phyloP scores from a whole-genome alignment of 2,888 invertebrate genomes.

The Epicampocera succincta region DNA sequence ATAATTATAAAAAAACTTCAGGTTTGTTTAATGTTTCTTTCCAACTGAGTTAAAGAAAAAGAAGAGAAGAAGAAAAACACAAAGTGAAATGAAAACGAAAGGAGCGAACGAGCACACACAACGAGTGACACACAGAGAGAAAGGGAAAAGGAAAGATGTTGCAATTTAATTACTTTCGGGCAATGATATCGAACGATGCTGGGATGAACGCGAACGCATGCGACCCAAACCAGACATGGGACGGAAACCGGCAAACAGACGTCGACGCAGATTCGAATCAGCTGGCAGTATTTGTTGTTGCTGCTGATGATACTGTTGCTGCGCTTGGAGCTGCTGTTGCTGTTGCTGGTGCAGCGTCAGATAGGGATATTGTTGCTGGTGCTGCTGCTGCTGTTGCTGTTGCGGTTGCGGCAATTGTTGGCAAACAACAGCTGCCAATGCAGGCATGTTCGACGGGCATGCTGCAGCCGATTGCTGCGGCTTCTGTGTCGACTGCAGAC shows the following conservation, averaged over 20 bases:
- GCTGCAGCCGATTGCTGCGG: constrained; percentile 20
- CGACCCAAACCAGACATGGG: constrained; percentile 86
- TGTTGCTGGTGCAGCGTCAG: constrained; percentile 62
- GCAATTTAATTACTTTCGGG: constrained; percentile 88
- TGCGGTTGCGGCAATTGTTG: constrained; percentile 40
- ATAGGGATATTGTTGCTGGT: constrained; percentile 52
- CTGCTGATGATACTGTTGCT: constrained; percentile 68
- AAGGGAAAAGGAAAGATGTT: constrained; percentile 58
- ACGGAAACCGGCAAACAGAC: constrained; percentile 91
- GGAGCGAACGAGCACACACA: constrained; percentile 10
- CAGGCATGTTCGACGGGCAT: constrained; percentile 22
- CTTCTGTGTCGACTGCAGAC: constrained; percentile 23
- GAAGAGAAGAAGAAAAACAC: background rate
- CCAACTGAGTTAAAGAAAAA: background rate
- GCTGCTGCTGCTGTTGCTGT: constrained; percentile 33
- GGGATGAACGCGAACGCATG: constrained; percentile 87
- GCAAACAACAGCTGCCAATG: constrained; percentile 12
- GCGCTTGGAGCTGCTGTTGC: constrained; percentile 69
- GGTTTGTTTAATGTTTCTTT: background rate
- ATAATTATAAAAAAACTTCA: background rate
- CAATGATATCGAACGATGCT: constrained; percentile 92
- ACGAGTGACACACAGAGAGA: constrained; percentile 23
- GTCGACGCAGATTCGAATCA: constrained; percentile 87
- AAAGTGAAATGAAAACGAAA: background rate
- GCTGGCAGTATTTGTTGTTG: constrained; percentile 73